Evolutionary conservation across 2,888 invertebrate species (phyloP).

Genomic region (Scrobipalpa atriplicella): DNA sequence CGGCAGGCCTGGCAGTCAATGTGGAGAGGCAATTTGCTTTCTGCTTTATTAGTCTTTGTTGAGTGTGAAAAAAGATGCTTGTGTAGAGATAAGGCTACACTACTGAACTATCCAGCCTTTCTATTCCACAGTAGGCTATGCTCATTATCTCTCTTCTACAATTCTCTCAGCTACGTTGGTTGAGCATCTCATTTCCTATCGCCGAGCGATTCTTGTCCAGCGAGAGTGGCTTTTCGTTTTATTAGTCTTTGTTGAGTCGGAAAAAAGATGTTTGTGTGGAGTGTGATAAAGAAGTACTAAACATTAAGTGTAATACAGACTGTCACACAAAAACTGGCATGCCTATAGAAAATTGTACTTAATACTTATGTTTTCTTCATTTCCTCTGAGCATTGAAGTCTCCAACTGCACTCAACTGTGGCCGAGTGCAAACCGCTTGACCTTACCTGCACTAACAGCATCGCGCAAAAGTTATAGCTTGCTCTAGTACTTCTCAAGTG

Average conservation of each 20-base stretch:
- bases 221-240: too few relatives aligned
- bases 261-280: neutral
- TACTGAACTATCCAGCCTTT: too few relatives aligned
- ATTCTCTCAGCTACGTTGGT: neutral
- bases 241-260: neutral
- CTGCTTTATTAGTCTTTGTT: neutral
- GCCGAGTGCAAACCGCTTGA: neutral
- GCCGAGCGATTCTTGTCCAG: too few relatives aligned
- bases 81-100: neutral
- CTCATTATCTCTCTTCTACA: slow-evolving; percentile 5
- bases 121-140: too few relatives aligned
- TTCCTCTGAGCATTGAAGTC: neutral
- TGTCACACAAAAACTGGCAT: too few relatives aligned
- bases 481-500: neutral
- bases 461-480: neutral
- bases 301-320: too few relatives aligned
- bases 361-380: too few relatives aligned
- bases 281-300: too few relatives aligned
- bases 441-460: neutral
- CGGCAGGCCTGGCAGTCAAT: slow-evolving; percentile 8
- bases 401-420: neutral
- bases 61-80: neutral
- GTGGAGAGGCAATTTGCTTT: slow-evolving; percentile 8
- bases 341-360: too few relatives aligned
- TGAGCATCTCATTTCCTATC: neutral